Conservation (phyloP, 2,888 invertebrate genomes). For the Corythucha ciliata region DNA sequence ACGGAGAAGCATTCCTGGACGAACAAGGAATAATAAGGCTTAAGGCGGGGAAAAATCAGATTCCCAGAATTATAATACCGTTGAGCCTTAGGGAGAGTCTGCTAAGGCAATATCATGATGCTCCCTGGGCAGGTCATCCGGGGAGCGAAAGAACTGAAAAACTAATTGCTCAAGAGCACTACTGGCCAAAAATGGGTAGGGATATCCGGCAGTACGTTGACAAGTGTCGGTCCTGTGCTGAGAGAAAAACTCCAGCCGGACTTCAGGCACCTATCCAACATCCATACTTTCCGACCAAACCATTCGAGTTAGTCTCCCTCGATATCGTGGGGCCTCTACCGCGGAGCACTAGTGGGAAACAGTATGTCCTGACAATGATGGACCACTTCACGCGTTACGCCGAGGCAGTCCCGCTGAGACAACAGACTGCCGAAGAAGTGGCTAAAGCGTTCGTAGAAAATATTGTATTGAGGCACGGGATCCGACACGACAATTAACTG, state of each 20-base stretch:
- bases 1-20: not conserved
- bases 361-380: constrained; percentile 17
- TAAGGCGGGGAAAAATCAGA: not conserved
- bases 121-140: constrained; percentile 35
- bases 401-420: constrained; percentile 3
- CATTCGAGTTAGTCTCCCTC: constrained; percentile 37
- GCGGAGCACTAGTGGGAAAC: not conserved
- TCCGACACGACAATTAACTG: constrained; percentile 28
- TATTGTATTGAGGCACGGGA: constrained; percentile 10
- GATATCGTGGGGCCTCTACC: constrained; percentile 36
- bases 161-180: constrained; percentile 33
- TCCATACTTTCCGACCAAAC: constrained; percentile 34
- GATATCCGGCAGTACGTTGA: constrained; percentile 38
- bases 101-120: constrained; percentile 19
- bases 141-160: constrained; percentile 35
- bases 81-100: not conserved
- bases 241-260: constrained; percentile 35
- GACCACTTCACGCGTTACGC: constrained; percentile 18
- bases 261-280: constrained; percentile 38
- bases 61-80: not conserved
- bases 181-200: constrained; percentile 38
- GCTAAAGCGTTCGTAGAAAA: constrained; percentile 4
- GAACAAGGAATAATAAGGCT: not conserved
- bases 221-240: constrained; percentile 38
- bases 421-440: constrained; percentile 12